Conservation (phyloP, 2,888 invertebrate species). For the Drosophila greeni region DNA sequence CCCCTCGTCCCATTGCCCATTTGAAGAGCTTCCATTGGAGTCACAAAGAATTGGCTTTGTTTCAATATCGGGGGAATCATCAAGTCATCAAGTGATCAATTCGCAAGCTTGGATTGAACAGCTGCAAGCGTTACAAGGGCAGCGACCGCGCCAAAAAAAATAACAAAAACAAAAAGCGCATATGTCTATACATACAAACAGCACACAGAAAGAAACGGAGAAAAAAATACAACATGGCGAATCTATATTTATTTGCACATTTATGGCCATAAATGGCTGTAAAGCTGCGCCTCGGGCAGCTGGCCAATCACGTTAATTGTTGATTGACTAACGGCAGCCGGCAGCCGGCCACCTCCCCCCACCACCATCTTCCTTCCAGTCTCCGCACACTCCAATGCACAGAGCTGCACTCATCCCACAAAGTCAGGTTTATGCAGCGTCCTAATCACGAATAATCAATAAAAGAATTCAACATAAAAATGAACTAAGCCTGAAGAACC, state of each 20-base stretch:
- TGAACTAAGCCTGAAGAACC: too few relatives aligned
- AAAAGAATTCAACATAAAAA: background rate
- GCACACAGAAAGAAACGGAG: conserved; percentile 14
- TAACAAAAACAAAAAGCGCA: conserved; percentile 12
- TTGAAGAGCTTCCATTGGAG: conserved; percentile 8
- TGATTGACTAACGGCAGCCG: conserved; percentile 32
- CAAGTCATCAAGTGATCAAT: conserved; percentile 34
- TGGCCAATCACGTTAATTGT: conserved; percentile 31
- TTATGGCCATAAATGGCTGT: conserved; percentile 60
- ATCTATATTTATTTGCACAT: conserved; percentile 50
- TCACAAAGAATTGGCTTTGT: conserved; percentile 50
- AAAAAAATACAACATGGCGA: conserved; percentile 42
- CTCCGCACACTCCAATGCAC: background rate
- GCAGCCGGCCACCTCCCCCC: conserved; percentile 2
- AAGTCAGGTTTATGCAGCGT: conserved; percentile 10
- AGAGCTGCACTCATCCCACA: background rate
- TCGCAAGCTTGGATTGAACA: conserved; percentile 32
- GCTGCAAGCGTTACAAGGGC: conserved; percentile 64
- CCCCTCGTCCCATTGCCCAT: background rate
- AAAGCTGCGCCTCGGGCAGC: conserved; percentile 49
- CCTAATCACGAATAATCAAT: background rate
- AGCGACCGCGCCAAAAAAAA: conserved; percentile 56
- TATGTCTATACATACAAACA: background rate
- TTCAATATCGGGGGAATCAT: conserved; percentile 48
- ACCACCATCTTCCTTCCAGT: background rate